These are phyloP conservation scores for Cataglyphis hispanica DNA, from an alignment of 1,140 invertebrate genomes.

Conservation along the genomic window DNA sequence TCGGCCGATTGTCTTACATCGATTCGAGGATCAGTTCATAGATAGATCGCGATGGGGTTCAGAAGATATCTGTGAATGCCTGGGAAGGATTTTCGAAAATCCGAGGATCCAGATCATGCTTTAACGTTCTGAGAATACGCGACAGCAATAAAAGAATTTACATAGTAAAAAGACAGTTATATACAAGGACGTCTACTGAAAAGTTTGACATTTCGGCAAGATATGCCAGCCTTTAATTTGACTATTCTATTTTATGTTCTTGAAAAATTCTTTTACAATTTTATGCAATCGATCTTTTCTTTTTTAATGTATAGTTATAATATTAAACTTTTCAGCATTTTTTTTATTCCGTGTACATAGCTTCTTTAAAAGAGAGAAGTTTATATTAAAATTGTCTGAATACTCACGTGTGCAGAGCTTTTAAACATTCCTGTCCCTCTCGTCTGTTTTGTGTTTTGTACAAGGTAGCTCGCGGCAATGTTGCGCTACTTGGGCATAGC, in stretches of 20 bases:
- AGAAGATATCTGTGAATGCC: neutral
- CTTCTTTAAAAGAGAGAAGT: neutral
- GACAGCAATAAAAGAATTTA: neutral
- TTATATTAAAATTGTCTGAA: neutral
- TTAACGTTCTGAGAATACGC: constrained; percentile 12
- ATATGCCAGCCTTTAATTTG: neutral
- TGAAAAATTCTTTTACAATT: neutral
- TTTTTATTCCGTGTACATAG: neutral
- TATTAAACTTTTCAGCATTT: neutral
- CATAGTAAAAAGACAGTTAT: neutral
- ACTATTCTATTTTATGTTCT: neutral
- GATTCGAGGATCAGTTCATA: neutral
- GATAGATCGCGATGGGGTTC: neutral
- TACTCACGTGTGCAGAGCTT: constrained; percentile 81
- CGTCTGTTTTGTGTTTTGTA: constrained; percentile 86
- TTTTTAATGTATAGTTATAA: neutral
- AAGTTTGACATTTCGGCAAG: neutral
- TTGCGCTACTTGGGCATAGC: constrained; percentile 94
- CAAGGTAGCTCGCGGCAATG: constrained; percentile 89
- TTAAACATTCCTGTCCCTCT: constrained; percentile 85
- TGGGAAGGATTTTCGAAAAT: constrained; percentile 11
- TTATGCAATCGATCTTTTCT: neutral
- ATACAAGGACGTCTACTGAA: neutral
- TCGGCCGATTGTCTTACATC: constrained; percentile 1
- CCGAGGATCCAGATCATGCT: neutral